Percentiles rank a stretch among this genome's conserved stretches.
Evolutionary conservation across 2,888 invertebrate genomes (phyloP).

Genomic region (Desoria tigrina): DNA sequence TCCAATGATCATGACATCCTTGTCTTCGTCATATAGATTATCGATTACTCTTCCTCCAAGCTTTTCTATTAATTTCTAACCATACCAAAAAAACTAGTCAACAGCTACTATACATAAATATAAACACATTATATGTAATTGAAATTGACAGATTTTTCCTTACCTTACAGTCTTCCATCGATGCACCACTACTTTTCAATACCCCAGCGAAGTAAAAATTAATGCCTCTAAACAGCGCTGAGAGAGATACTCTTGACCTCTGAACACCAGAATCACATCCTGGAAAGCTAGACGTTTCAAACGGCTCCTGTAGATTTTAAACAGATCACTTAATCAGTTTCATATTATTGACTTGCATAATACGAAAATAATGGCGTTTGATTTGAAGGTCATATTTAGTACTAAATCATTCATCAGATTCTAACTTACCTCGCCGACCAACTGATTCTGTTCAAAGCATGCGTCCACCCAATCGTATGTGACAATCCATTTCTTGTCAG

Average conservation of each 20-base stretch:
- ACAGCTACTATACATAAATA: no score
- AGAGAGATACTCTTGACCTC: conserved; percentile 30
- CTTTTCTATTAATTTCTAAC: conserved; percentile 40
- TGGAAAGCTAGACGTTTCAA: conserved; percentile 42
- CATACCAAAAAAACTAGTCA: no score
- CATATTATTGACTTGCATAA: conserved; percentile 4
- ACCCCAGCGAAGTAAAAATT: conserved; percentile 42
- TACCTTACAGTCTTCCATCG: conserved; percentile 43
- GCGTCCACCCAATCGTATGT: conserved; percentile 48
- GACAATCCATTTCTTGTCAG: conserved; percentile 51
- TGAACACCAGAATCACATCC: conserved; percentile 42
- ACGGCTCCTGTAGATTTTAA: conserved; percentile 29
- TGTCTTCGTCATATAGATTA: conserved; percentile 8
- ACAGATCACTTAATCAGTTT: conserved; percentile 14
- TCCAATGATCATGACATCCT: conserved; percentile 41
- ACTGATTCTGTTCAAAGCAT: conserved; percentile 32
- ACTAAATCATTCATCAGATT: neutral
- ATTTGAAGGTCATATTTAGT: conserved; percentile 2
- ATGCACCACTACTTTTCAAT: conserved; percentile 42
- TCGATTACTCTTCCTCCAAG: conserved; percentile 40
- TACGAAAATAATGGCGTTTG: neutral
- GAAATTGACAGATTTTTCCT: no score
- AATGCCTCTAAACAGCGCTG: conserved; percentile 36
- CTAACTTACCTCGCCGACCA: conserved; percentile 42
- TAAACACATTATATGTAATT: no score